Conservation (phyloP, 37 sponge, comb jelly and placozoan species). For the Tethya wilhelma region DNA sequence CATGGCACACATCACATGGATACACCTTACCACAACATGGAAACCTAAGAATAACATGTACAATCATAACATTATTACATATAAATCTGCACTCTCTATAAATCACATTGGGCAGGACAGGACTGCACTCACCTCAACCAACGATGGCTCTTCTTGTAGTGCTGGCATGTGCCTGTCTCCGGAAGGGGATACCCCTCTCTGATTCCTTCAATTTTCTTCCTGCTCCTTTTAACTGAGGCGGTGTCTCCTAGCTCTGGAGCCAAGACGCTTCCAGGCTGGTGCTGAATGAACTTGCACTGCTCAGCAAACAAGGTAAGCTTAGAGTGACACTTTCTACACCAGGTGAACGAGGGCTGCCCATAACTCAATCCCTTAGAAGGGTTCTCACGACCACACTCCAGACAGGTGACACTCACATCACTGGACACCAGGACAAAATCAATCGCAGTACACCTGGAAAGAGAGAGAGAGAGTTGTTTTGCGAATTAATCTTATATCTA, state of each 20-base stretch:
- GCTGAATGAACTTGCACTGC: conserved; percentile 48
- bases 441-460: conserved; percentile 38
- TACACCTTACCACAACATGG: conserved; percentile 84
- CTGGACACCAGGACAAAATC: conserved; percentile 61
- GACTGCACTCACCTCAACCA: conserved; percentile 78
- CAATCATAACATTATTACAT: too few species aligned
- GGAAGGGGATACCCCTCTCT: conserved; percentile 75
- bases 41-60: conserved; percentile 51
- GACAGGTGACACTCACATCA: conserved; percentile 34
- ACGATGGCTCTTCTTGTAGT: conserved; percentile 85
- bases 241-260: background rate
- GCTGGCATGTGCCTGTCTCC: conserved; percentile 65
- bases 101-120: background rate
- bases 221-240: background rate
- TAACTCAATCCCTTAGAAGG: conserved; percentile 27
- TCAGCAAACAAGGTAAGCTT: conserved; percentile 33
- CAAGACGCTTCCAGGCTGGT: conserved; percentile 17
- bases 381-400: conserved; percentile 46
- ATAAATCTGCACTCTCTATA: too few species aligned
- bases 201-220: background rate
- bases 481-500: background rate
- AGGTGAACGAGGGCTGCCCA: conserved; percentile 48
- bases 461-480: background rate
- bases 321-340: conserved; percentile 58
- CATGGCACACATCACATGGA: conserved; percentile 89